These are phyloP conservation scores for Eilema caniola DNA, from an alignment of 2,888 invertebrate genomes.

Conservation along the genomic window DNA sequence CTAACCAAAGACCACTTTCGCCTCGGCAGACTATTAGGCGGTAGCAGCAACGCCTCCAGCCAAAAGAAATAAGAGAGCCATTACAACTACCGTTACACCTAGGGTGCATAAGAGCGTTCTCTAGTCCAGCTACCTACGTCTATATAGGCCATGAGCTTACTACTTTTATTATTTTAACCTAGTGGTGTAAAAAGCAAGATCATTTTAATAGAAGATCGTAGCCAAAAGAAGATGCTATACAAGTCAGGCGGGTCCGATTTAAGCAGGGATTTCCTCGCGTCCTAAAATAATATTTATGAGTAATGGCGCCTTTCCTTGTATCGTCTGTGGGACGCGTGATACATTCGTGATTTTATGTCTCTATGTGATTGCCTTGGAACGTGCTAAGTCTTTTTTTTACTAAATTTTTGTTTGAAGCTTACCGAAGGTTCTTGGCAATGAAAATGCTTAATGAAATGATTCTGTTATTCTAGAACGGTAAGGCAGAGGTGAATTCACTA, in stretches of 20 bases:
- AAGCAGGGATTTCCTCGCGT: not conserved
- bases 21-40: too few species aligned
- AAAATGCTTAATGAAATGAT: not conserved
- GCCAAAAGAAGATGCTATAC: not conserved
- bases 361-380: constrained; percentile 34
- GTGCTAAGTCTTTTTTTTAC: constrained; percentile 24
- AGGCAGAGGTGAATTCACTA: not conserved
- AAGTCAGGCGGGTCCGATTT: not conserved
- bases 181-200: not conserved
- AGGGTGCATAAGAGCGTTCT: not conserved
- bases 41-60: too few species aligned
- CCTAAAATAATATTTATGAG: constrained; percentile 16
- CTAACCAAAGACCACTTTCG: too few species aligned
- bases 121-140: not conserved
- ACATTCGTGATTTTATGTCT: constrained; percentile 17
- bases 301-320: constrained; percentile 3
- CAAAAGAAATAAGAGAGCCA: not conserved
- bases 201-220: not conserved
- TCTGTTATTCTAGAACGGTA: not conserved
- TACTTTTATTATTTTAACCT: not conserved
- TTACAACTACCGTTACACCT: not conserved
- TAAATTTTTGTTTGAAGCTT: not conserved
- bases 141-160: not conserved
- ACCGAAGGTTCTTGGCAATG: not conserved
- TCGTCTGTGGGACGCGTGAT: not conserved